phyloP scores from a whole-genome alignment of 2,113 vertebrate genomes.

The Myrmophylax atrothorax region DNA sequence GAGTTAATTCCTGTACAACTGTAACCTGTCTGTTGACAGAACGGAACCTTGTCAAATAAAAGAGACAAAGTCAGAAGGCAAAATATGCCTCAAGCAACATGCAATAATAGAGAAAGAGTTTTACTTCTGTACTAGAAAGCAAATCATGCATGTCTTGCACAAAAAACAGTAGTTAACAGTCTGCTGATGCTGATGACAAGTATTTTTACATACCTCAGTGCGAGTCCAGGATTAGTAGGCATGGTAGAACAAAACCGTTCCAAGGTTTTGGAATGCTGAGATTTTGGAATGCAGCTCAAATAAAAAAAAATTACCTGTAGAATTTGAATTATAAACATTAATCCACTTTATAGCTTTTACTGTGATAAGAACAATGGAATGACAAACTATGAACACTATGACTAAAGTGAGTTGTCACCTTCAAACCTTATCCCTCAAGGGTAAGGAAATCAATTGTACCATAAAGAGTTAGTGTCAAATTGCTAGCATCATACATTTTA shows the following conservation, averaged over 20 bases:
- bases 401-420: neutral
- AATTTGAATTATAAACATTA: slow-evolving; percentile 48
- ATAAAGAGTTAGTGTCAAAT: neutral
- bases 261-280: slow-evolving; percentile 89
- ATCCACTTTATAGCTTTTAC: neutral
- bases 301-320: slow-evolving; percentile 91
- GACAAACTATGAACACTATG: neutral
- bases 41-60: neutral
- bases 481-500: neutral
- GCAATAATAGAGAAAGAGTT: neutral
- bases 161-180: neutral
- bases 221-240: slow-evolving; percentile 91
- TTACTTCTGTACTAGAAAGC: neutral
- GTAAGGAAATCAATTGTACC: neutral
- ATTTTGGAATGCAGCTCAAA: slow-evolving; percentile 87
- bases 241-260: slow-evolving; percentile 89
- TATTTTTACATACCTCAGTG: slow-evolving; percentile 84
- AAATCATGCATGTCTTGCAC: neutral
- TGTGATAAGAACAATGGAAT: neutral
- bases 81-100: neutral
- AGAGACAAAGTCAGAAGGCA: neutral
- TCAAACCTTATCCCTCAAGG: neutral
- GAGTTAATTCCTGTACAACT: neutral
- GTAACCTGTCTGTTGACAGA: neutral
- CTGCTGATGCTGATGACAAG: neutral